Evolutionary conservation across 2,797 vertebrate species (phyloP).

Genomic region (Nyctibius grandis): DNA sequence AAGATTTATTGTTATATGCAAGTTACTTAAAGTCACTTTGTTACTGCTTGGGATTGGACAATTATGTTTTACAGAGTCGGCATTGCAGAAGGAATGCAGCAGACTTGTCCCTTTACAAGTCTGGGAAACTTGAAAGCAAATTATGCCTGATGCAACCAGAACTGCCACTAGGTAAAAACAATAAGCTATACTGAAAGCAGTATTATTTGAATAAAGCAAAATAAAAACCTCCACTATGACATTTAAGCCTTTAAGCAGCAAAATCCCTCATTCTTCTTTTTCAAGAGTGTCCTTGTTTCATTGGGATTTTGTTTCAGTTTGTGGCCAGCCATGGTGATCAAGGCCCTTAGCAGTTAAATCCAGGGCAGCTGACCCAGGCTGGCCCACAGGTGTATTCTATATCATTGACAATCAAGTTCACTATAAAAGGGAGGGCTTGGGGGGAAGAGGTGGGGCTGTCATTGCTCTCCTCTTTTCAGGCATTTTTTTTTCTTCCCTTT

Average conservation of each 20-base stretch:
- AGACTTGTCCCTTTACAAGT: neutral
- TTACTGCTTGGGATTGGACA: neutral
- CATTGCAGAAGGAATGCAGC: neutral
- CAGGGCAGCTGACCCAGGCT: too few species aligned
- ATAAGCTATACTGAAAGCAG: neutral
- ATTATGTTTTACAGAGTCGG: neutral
- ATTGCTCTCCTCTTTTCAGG: too few species aligned
- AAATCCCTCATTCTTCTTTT: neutral
- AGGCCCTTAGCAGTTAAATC: too few species aligned
- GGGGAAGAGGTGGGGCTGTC: too few species aligned
- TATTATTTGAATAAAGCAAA: neutral
- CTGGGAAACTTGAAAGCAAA: too few species aligned
- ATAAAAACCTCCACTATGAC: neutral
- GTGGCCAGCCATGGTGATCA: too few species aligned
- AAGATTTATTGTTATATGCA: neutral
- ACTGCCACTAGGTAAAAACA: neutral
- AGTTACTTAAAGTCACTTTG: neutral
- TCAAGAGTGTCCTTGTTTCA: too few species aligned
- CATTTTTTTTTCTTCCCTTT: too few species aligned
- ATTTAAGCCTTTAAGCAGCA: neutral
- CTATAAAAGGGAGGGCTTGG: too few species aligned
- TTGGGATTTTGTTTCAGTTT: too few species aligned
- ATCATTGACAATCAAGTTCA: too few species aligned
- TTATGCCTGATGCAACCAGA: neutral
- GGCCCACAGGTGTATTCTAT: too few species aligned